These are phyloP conservation scores for Sarcophilus harrisii DNA, from an alignment of 2,797 vertebrate species.

Conservation along the genomic window DNA sequence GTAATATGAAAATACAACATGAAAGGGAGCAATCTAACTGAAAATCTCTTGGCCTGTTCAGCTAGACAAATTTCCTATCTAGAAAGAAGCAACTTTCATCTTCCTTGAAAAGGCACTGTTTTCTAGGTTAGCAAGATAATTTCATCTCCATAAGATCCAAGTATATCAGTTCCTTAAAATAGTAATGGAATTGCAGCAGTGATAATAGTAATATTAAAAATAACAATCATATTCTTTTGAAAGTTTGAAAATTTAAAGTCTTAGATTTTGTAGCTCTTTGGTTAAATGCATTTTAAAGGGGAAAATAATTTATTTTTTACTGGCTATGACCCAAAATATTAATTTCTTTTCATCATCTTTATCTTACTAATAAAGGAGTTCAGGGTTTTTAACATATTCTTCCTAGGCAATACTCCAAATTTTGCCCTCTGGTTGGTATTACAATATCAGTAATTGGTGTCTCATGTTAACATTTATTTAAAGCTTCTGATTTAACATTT, in stretches of 20 bases:
- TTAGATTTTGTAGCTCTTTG: conserved; percentile 65
- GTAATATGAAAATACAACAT: not conserved
- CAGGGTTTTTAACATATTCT: conserved; percentile 82
- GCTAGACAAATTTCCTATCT: not conserved
- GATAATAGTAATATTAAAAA: conserved; percentile 69
- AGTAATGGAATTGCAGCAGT: conserved; percentile 43
- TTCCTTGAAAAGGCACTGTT: not conserved
- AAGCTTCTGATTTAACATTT: conserved; percentile 91
- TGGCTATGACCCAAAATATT: conserved; percentile 74
- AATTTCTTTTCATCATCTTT: conserved; percentile 72
- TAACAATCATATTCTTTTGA: conserved; percentile 67
- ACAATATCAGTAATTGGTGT: conserved; percentile 87
- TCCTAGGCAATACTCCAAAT: conserved; percentile 82
- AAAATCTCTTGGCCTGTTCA: not conserved
- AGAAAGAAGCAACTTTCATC: not conserved
- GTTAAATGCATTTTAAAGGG: conserved; percentile 73
- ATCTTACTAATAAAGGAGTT: conserved; percentile 82
- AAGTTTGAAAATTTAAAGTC: conserved; percentile 69
- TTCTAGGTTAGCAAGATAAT: conserved; percentile 62
- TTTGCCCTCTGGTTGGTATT: conserved; percentile 87
- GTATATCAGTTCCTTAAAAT: conserved; percentile 73
- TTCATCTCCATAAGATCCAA: conserved; percentile 61
- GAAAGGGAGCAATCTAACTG: not conserved
- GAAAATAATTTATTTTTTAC: conserved; percentile 73
- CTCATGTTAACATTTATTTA: conserved; percentile 89